These are phyloP conservation scores for Hyposmocoma kahamanoa DNA, from an alignment of 1,140 invertebrate genomes.

Conservation along the genomic window DNA sequence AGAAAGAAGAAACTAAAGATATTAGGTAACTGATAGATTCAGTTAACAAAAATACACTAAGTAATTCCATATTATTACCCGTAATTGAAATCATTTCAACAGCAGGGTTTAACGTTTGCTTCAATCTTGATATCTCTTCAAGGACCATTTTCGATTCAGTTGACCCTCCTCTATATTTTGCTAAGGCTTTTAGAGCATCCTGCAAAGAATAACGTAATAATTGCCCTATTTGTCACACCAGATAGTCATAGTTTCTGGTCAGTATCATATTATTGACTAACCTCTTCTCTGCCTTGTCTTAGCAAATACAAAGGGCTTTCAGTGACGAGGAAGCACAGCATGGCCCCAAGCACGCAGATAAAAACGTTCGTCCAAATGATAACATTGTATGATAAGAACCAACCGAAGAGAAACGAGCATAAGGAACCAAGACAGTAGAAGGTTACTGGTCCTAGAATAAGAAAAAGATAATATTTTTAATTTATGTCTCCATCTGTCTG, in stretches of 20 bases:
- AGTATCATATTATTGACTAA: conserved; percentile 13
- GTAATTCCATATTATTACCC: too few relatives aligned
- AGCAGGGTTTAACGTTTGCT: conserved; percentile 34
- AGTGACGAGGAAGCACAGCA: conserved; percentile 23
- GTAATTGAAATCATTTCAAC: conserved; percentile 36
- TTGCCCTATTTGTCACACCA: not conserved
- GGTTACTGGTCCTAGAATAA: conserved; percentile 33
- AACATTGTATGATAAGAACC: conserved; percentile 43
- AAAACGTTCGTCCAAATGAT: conserved; percentile 41
- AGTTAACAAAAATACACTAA: too few relatives aligned
- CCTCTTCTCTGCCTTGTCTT: conserved; percentile 45
- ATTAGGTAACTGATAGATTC: too few relatives aligned
- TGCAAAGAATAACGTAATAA: conserved; percentile 16
- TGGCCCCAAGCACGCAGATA: conserved; percentile 20
- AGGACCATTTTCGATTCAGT: conserved; percentile 33
- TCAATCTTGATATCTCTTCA: conserved; percentile 43
- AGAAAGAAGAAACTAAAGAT: too few relatives aligned
- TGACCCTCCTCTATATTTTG: conserved; percentile 37
- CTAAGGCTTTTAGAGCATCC: conserved; percentile 42
- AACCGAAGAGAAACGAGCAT: conserved; percentile 78
- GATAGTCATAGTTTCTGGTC: not conserved
- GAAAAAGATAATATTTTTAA: too few relatives aligned
- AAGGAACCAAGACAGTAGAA: conserved; percentile 74
- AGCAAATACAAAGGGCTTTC: conserved; percentile 49
- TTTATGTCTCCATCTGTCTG: too few relatives aligned